Evolutionary conservation across 2,888 invertebrate species (phyloP).

Genomic region (Aethes cnicana): DNA sequence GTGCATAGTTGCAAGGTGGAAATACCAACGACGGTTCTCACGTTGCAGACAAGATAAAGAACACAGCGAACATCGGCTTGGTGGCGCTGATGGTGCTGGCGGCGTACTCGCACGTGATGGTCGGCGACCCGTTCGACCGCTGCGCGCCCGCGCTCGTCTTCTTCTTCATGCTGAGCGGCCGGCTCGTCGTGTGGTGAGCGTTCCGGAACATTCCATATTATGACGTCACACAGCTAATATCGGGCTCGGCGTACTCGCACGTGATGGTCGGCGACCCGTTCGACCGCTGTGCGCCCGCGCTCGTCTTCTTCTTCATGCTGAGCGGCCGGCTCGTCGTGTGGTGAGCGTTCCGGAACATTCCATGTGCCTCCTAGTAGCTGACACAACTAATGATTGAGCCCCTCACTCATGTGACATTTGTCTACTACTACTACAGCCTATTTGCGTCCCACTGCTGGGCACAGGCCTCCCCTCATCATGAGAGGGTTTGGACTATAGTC

Average conservation of each 20-base stretch:
- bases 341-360: too few relatives aligned
- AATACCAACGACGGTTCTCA: too few relatives aligned
- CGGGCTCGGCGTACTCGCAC: slow-evolving; percentile 95
- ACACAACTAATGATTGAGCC: too few relatives aligned
- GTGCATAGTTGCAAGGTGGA: too few relatives aligned
- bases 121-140: slow-evolving; percentile 95
- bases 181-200: slow-evolving; percentile 90
- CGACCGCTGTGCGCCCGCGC: slow-evolving; percentile 93
- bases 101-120: slow-evolving; percentile 96
- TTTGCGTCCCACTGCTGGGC: too few relatives aligned
- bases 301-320: slow-evolving; percentile 96
- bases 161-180: slow-evolving; percentile 94
- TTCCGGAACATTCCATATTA: neutral
- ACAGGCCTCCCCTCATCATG: too few relatives aligned
- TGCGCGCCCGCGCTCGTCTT: slow-evolving; percentile 95
- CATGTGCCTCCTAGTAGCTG: too few relatives aligned
- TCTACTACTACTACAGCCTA: too few relatives aligned
- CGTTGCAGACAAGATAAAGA: slow-evolving; percentile 93
- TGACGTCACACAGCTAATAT: slow-evolving; percentile 94
- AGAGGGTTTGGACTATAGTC: too few relatives aligned
- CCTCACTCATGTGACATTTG: too few relatives aligned
- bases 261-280: slow-evolving; percentile 96
- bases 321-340: slow-evolving; percentile 94
- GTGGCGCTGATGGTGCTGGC: slow-evolving; percentile 93
- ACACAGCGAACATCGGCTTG: slow-evolving; percentile 92